Base-by-base conservation (phyloP, 2,113 vertebrate species). In the Microtus richardsoni region DNA sequence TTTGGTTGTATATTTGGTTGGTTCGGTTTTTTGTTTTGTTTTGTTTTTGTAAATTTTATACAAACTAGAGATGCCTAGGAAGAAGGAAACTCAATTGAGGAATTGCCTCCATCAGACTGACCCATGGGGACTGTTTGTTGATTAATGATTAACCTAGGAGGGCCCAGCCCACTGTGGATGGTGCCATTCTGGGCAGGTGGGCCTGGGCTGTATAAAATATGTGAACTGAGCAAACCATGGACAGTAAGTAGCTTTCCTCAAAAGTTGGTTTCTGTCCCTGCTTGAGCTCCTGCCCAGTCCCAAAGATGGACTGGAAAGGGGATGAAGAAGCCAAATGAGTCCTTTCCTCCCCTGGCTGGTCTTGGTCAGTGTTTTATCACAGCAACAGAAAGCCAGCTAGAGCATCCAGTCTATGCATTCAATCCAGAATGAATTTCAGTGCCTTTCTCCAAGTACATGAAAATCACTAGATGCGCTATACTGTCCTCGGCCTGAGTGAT, bases 361-460 rank as follows among this genome's bases (percentile, higher is more conserved):
- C 52, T 26, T 24, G 17, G 4, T 24, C 33, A 58, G 1, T 80
- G 9, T 58, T 58, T 54, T 24, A 26, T 6, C 36, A 39, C 17
- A 82, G 52, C 5, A 7, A 26, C 11, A 82, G 52, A 26, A 60
- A 82, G 52, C 79, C 82, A 95, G 58, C 24, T 4, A 39, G 21
- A 24, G 39, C 21, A 58, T 22, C 33, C 54, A 39, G 6, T 26
- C 52, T 54, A 58, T 58, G 1, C 17, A 58, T 19, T 58, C 54
- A 54, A 54, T 54, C 52, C 28, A 36, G 47, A 78, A 87, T 86
- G 13, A 88, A 94, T 92, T 83, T 93, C 79, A 83, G 12, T 49
- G 30, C 33, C 78, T 64, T 83, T 75, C 83, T 80, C 89, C 7
- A 58, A 78, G 13, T 64, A 84, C 47, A 39, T 93, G 58, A 71